Percentiles rank a stretch among this genome's conserved stretches.
Evolutionary conservation across 2,797 vertebrate species (phyloP).

Genomic region (Monodelphis domestica): DNA sequence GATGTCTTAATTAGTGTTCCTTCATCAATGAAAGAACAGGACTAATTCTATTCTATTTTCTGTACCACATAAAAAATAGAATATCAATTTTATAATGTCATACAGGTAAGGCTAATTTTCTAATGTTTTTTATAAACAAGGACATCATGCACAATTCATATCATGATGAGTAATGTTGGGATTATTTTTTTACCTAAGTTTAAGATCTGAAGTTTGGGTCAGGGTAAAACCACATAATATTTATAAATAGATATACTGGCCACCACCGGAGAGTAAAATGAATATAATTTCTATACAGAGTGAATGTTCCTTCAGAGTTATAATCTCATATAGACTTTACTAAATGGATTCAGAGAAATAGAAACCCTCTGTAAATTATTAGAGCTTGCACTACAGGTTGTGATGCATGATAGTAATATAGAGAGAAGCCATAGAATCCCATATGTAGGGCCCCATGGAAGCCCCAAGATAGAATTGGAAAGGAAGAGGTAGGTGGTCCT

Average conservation of each 20-base stretch:
- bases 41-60: neutral
- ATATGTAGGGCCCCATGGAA: neutral
- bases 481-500: too few relatives aligned
- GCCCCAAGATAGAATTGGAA: neutral
- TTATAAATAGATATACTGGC: constrained; percentile 31
- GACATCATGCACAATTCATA: constrained; percentile 59
- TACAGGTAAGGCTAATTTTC: constrained; percentile 63
- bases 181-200: constrained; percentile 29
- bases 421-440: neutral
- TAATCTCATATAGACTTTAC: neutral
- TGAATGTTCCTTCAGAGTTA: constrained; percentile 17
- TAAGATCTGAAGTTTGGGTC: constrained; percentile 34
- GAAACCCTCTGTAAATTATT: neutral
- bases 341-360: constrained; percentile 8
- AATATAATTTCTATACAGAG: neutral
- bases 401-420: neutral
- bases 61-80: neutral
- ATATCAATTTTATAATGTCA: constrained; percentile 27
- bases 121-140: constrained; percentile 58
- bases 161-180: constrained; percentile 59
- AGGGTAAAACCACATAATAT: constrained; percentile 48
- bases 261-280: constrained; percentile 39
- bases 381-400: neutral
- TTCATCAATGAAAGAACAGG: neutral
- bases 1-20: neutral